Evolutionary conservation across 2,113 vertebrate species (phyloP).

Genomic region (Spermophilus dauricus): DNA sequence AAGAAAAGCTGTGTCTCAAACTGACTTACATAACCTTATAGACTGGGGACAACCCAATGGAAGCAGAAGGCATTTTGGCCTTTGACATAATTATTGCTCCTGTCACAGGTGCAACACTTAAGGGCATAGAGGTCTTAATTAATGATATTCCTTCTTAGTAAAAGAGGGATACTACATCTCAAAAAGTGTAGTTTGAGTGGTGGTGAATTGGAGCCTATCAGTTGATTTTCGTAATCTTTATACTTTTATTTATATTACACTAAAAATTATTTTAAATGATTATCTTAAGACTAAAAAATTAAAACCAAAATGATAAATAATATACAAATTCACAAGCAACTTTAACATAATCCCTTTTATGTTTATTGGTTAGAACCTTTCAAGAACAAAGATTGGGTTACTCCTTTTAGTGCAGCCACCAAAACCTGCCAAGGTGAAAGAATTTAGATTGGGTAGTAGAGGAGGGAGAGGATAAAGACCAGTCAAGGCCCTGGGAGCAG

Average conservation of each 20-base stretch:
- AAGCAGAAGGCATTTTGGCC: background rate
- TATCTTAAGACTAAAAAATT: constrained; percentile 10
- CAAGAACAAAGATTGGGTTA: background rate
- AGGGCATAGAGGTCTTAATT: background rate
- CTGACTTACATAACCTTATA: constrained; percentile 30
- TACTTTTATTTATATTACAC: background rate
- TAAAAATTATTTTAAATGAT: constrained; percentile 50
- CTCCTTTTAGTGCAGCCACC: background rate
- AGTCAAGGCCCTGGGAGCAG: background rate
- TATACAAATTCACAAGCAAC: background rate
- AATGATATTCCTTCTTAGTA: background rate
- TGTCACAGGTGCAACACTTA: background rate
- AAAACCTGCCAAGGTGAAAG: background rate
- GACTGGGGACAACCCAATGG: background rate
- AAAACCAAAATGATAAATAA: constrained; percentile 39
- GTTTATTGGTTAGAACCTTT: background rate
- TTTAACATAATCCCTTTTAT: constrained; percentile 35
- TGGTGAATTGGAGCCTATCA: background rate
- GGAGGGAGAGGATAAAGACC: background rate
- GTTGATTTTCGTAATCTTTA: constrained; percentile 41
- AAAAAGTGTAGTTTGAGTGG: constrained; percentile 27
- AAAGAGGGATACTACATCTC: background rate
- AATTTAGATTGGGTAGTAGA: background rate
- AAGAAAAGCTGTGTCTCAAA: constrained; percentile 49
- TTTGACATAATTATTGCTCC: background rate